A percentile compares a stretch with the other conserved stretches of the same genome.
These are phyloP conservation scores for Mythimna vitellina DNA, from an alignment of 2,888 invertebrate species.

Conservation along the genomic window DNA sequence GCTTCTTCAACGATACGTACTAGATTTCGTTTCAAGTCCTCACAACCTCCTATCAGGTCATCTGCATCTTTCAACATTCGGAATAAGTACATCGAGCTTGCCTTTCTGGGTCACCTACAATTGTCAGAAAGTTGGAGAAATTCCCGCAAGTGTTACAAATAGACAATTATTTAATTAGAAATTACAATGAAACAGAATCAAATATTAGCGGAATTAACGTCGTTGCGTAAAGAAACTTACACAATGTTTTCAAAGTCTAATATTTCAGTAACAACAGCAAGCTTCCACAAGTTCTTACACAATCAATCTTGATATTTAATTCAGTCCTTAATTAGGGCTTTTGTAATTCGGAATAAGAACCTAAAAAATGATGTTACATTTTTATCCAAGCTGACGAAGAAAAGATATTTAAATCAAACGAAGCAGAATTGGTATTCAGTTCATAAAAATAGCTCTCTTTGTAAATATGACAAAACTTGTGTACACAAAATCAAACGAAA, in stretches of 20 bases:
- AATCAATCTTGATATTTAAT: conserved; percentile 22
- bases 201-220: conserved; percentile 1
- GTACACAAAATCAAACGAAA: conserved; percentile 26
- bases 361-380: conserved; percentile 18
- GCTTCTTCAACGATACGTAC: neutral
- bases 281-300: conserved; percentile 2
- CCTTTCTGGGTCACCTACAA: conserved; percentile 29
- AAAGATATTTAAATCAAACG: conserved; percentile 12
- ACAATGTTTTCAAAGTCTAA: neutral
- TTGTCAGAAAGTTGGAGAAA: conserved; percentile 13
- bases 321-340: conserved; percentile 24
- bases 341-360: conserved; percentile 12
- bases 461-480: conserved; percentile 28
- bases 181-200: neutral
- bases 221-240: conserved; percentile 10
- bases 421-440: conserved; percentile 22
- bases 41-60: conserved; percentile 18
- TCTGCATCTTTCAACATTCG: conserved; percentile 39
- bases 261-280: neutral
- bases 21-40: neutral
- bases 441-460: conserved; percentile 31
- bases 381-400: conserved; percentile 1
- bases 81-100: conserved; percentile 11
- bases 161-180: conserved; percentile 1
- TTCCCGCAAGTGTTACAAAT: conserved; percentile 9